Evolutionary conservation across 2,113 vertebrate species (phyloP).

Genomic region (Coregonus clupeaformis): DNA sequence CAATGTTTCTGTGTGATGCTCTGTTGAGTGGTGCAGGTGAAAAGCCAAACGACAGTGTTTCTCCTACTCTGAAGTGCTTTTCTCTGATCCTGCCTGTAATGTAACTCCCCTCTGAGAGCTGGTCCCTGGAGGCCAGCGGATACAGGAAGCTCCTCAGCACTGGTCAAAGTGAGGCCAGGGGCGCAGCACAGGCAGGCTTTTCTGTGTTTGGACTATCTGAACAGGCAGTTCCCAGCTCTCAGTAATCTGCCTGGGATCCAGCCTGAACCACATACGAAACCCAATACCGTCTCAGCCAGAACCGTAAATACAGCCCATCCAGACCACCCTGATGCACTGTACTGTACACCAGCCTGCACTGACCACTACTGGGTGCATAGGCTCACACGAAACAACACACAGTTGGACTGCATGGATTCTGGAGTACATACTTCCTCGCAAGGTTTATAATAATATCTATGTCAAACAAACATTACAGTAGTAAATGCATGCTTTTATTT

Average conservation of each 20-base stretch:
- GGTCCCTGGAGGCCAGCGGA: conserved; percentile 41
- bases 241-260: conserved; percentile 64
- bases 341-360: conserved; percentile 26
- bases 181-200: conserved; percentile 47
- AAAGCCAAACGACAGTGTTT: conserved; percentile 38
- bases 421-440: conserved; percentile 11
- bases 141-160: conserved; percentile 49
- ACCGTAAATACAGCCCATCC: conserved; percentile 65
- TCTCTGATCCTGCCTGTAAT: conserved; percentile 47
- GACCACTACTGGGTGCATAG: conserved; percentile 35
- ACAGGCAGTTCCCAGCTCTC: conserved; percentile 53
- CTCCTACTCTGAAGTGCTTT: conserved; percentile 36
- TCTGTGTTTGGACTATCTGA: conserved; percentile 46
- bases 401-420: conserved; percentile 14
- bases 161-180: conserved; percentile 60
- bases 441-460: not conserved
- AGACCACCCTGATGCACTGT: conserved; percentile 60
- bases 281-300: conserved; percentile 51
- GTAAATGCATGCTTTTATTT: not conserved
- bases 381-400: conserved; percentile 21
- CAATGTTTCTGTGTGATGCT: conserved; percentile 22
- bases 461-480: not conserved
- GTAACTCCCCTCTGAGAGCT: conserved; percentile 33
- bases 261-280: conserved; percentile 68
- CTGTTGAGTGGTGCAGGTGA: conserved; percentile 31